phyloP scores from a whole-genome alignment of 2,797 vertebrate species.

The Emys orbicularis region DNA sequence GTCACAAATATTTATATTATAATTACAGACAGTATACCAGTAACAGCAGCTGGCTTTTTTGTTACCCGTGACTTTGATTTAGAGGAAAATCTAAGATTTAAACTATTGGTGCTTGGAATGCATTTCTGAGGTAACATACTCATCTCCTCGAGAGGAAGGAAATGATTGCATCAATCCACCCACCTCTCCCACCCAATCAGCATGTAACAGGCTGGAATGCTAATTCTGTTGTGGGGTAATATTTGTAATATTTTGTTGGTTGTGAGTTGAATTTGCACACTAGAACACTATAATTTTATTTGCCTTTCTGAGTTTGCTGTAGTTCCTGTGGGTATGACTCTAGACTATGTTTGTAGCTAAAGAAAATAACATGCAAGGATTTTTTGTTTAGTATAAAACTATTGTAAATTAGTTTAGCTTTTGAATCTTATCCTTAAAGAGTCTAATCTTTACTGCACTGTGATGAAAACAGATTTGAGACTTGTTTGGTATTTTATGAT shows the following conservation, averaged over 20 bases:
- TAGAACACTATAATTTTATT: neutral
- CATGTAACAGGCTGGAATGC: constrained; percentile 59
- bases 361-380: constrained; percentile 67
- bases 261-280: neutral
- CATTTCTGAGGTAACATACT: neutral
- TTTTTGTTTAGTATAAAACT: constrained; percentile 61
- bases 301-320: neutral
- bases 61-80: neutral
- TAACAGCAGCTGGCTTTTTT: neutral
- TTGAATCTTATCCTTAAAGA: constrained; percentile 58
- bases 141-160: neutral
- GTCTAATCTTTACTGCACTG: neutral
- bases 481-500: constrained; percentile 8
- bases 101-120: neutral
- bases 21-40: neutral
- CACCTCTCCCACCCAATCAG: neutral
- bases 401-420: constrained; percentile 48
- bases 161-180: neutral
- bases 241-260: neutral
- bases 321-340: neutral
- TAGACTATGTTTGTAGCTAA: constrained; percentile 42
- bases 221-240: constrained; percentile 66
- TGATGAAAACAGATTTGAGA: neutral
- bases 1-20: neutral
- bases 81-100: constrained; percentile 6